Evolutionary conservation across 2,888 invertebrate species (phyloP).

Genomic region (Hoplodrina blanda): DNA sequence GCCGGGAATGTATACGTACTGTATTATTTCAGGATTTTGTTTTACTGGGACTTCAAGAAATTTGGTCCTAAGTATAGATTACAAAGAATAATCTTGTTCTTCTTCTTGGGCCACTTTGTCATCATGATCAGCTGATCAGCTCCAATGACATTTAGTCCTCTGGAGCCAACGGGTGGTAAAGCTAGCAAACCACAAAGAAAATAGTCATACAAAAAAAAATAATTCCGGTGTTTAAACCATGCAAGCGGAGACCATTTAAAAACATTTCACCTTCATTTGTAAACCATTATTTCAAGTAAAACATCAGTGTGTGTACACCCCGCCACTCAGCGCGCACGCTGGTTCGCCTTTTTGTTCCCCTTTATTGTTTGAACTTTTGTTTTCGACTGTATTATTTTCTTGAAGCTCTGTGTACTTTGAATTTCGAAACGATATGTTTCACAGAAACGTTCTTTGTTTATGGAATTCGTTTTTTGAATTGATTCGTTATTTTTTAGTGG

Average conservation of each 20-base stretch:
- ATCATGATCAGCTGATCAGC: no score
- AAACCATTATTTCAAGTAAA: conserved; percentile 39
- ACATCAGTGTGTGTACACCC: conserved; percentile 46
- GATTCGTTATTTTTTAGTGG: conserved; percentile 33
- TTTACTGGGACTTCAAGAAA: conserved; percentile 8
- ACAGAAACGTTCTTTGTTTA: conserved; percentile 47
- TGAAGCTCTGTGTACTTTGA: conserved; percentile 58
- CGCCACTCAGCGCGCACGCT: conserved; percentile 54
- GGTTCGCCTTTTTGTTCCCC: conserved; percentile 58
- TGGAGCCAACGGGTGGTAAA: not conserved
- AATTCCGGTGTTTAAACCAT: not conserved
- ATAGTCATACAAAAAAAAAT: not conserved
- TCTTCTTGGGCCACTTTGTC: no score
- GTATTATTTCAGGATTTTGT: conserved; percentile 3
- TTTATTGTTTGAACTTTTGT: conserved; percentile 65
- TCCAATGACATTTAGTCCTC: not conserved
- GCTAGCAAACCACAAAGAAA: not conserved
- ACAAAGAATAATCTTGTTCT: no score
- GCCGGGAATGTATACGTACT: conserved; percentile 28
- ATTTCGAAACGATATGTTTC: conserved; percentile 57
- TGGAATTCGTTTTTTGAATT: conserved; percentile 31
- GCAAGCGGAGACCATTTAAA: conserved; percentile 16
- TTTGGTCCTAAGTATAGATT: not conserved
- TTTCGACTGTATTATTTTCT: conserved; percentile 69
- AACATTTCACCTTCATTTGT: conserved; percentile 26